These are phyloP conservation scores for Proteles cristata DNA, from an alignment of 2,113 vertebrate genomes.

Conservation along the genomic window DNA sequence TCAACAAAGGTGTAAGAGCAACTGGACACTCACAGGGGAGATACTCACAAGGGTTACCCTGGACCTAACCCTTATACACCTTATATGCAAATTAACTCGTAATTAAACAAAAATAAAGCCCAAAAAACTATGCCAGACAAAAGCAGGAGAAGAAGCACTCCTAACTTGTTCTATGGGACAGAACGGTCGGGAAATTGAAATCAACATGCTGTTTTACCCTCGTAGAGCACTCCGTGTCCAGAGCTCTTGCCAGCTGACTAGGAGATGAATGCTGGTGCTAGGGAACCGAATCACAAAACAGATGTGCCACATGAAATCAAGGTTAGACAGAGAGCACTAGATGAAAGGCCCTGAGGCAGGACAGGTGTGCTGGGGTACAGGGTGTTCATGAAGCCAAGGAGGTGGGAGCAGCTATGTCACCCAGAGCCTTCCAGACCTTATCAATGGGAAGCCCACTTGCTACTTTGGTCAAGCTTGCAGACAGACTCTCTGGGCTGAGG, in stretches of 20 bases:
- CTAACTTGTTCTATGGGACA: background rate
- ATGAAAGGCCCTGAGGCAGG: background rate
- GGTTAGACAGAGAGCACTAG: background rate
- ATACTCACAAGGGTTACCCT: background rate
- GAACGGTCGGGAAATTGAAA: background rate
- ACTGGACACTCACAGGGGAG: background rate
- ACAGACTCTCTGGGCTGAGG: background rate
- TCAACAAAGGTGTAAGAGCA: background rate
- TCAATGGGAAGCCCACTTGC: background rate
- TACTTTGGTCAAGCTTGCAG: background rate
- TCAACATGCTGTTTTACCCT: background rate
- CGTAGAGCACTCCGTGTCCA: background rate
- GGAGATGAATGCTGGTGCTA: background rate
- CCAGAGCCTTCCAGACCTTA: background rate
- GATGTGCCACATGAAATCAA: background rate
- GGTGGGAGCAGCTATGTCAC: accelerated
- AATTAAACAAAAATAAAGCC: background rate
- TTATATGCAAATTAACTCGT: background rate
- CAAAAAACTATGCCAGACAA: background rate
- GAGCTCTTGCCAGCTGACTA: background rate
- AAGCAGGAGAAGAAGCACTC: background rate
- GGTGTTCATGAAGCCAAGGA: background rate
- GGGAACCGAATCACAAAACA: background rate
- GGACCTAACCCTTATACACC: background rate
- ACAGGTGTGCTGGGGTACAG: accelerated